Evolutionary conservation across 2,113 vertebrate species (phyloP).

Genomic region (Cheilinus undulatus): DNA sequence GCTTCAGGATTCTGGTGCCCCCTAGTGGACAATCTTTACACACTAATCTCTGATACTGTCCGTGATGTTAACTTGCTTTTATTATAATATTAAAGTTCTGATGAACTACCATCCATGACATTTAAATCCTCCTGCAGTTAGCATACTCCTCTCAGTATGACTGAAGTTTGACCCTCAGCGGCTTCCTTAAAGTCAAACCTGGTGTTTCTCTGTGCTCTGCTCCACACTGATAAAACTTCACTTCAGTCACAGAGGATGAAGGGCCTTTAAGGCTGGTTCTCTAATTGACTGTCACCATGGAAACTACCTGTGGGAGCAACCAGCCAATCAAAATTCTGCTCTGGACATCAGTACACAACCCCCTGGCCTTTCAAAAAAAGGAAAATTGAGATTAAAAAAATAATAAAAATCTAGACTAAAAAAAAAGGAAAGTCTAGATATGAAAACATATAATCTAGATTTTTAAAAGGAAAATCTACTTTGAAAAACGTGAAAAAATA

Average conservation of each 20-base stretch:
- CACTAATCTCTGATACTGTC: too few relatives aligned
- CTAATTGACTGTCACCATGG: not conserved
- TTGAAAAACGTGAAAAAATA: too few relatives aligned
- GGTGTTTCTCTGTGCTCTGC: not conserved
- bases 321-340: not conserved
- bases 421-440: too few relatives aligned
- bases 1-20: too few relatives aligned
- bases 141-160: not conserved
- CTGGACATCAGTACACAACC: not conserved
- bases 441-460: too few relatives aligned
- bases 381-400: too few relatives aligned
- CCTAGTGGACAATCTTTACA: too few relatives aligned
- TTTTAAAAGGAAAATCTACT: too few relatives aligned
- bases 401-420: too few relatives aligned
- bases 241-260: not conserved
- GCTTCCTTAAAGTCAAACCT: not conserved
- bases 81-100: not conserved
- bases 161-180: not conserved
- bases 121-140: not conserved
- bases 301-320: not conserved
- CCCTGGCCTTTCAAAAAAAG: not conserved
- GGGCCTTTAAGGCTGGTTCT: not conserved
- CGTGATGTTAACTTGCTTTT: not conserved
- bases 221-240: not conserved
- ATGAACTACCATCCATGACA: not conserved